Conservation (phyloP, 23 tunicate genomes). For the Trididemnum miniatum region DNA sequence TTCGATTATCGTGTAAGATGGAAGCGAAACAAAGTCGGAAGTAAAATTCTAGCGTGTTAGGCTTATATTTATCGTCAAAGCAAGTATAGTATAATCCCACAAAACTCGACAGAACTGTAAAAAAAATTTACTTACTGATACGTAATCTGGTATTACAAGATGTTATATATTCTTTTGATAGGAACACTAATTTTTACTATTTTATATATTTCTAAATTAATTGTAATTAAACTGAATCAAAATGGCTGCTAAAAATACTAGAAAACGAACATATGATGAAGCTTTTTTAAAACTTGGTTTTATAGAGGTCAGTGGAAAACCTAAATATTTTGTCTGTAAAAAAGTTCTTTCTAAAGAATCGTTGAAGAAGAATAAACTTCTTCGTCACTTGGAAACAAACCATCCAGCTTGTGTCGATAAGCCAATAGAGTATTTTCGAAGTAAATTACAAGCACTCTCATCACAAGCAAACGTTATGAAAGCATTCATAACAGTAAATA, state of each 20-base stretch:
- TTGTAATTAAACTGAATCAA: not conserved
- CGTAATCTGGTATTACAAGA: no score
- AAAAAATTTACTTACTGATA: no score
- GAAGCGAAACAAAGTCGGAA: no score
- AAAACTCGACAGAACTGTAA: no score
- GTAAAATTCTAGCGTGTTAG: no score
- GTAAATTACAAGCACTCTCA: conserved; percentile 2
- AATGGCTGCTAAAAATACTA: conserved; percentile 10
- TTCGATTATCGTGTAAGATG: no score
- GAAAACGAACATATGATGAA: conserved; percentile 24
- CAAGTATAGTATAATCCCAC: no score
- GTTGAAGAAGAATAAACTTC: conserved; percentile 4
- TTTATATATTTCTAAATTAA: not conserved
- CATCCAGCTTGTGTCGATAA: conserved; percentile 20
- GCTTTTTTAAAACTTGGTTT: no score
- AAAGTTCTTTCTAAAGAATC: conserved; percentile 20
- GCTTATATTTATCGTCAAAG: no score
- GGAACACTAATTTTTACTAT: not conserved
- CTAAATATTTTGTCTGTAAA: not conserved
- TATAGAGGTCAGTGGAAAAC: not conserved
- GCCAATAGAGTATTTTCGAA: conserved; percentile 11
- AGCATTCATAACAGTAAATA: conserved; percentile 5
- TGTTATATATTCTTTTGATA: not conserved
- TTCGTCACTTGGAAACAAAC: conserved; percentile 17
- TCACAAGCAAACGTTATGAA: not conserved